These are phyloP conservation scores for Neosilurus mollespiculum DNA, from an alignment of 2,797 vertebrate species.

Conservation along the genomic window DNA sequence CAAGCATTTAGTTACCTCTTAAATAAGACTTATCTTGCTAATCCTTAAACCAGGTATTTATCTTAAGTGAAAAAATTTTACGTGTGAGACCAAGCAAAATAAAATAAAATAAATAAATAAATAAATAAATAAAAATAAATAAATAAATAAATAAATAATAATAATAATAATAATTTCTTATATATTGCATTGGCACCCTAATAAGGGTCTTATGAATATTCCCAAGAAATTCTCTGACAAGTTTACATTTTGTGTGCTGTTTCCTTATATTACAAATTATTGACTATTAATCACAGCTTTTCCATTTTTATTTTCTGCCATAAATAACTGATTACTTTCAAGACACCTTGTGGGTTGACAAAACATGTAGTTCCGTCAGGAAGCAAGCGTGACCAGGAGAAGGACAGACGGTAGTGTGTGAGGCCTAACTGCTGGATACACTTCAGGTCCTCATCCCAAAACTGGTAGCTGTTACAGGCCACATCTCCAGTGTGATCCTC, in stretches of 20 bases:
- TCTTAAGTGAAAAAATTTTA: no score
- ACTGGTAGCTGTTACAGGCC: conserved; percentile 90
- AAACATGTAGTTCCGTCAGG: conserved; percentile 86
- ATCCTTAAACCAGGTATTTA: no score
- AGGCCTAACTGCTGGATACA: conserved; percentile 92
- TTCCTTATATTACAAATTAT: neutral
- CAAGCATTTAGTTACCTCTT: no score
- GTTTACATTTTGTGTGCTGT: neutral
- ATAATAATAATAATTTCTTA: no score
- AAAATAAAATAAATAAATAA: no score
- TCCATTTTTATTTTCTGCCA: neutral
- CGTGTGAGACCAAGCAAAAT: no score
- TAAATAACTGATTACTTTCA: neutral
- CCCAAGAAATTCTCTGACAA: neutral
- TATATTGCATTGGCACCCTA: no score
- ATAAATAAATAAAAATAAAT: no score
- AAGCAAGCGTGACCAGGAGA: conserved; percentile 95
- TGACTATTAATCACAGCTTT: neutral
- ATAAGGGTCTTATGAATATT: neutral
- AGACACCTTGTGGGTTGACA: conserved; percentile 86
- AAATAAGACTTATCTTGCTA: no score
- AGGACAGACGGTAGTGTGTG: conserved; percentile 92
- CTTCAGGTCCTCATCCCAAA: conserved; percentile 92
- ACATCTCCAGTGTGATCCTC: conserved; percentile 86
- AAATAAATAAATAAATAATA: no score